Evolutionary conservation across 2,888 invertebrate species (phyloP), one percentile per base, ranked within the genome.

Genomic region (Raillietiella orientalis): DNA sequence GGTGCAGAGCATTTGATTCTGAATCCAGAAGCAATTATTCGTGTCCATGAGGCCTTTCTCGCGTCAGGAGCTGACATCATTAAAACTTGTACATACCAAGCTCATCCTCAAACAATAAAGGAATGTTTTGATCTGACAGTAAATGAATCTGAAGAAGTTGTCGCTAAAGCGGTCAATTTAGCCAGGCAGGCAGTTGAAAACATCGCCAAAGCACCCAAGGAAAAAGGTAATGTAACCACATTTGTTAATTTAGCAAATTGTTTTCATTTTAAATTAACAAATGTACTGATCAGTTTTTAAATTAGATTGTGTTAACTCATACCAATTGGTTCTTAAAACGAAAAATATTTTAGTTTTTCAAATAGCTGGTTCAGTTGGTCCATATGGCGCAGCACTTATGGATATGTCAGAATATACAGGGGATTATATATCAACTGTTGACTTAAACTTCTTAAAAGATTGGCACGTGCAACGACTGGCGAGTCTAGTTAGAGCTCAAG

Each of bases 331-430:
- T n/a, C n/a, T n/a, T n/a, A n/a, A n/a, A n/a, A n/a, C n/a, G n/a
- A n/a, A n/a, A n/a, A n/a, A n/a, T n/a, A n/a, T n/a, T n/a, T n/a
- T n/a, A n/a, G n/a, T n/a, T n/a, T n/a, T n/a, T 8, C 41, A 65
- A 35, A 57, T 87, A 24, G 74, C 71, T 13, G 87, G 77, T 1
- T 74, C 82, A 1, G 65, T 84, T 31, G 87, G 87, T 1, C 77
- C 87, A 0, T 87, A 74, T 43, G 87, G 84, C 1, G 84, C 84
- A 1, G 66, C 63, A 38, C 52, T 79, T 19, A 67, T 70, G 40
- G 77, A 90, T 44, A 72, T 71, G 8, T 84, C 84, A 0, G 90
- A 90, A 44, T 90, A 87, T 44, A 64, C 63, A n/a, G 87, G 87
- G 11, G 56, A 57, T 31, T 53, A 51, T 32, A 35, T 45, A 32